Percentiles rank a stretch among this genome's conserved stretches.
Conservation (phyloP, 2,797 vertebrate species). For the Protonibea diacanthus region DNA sequence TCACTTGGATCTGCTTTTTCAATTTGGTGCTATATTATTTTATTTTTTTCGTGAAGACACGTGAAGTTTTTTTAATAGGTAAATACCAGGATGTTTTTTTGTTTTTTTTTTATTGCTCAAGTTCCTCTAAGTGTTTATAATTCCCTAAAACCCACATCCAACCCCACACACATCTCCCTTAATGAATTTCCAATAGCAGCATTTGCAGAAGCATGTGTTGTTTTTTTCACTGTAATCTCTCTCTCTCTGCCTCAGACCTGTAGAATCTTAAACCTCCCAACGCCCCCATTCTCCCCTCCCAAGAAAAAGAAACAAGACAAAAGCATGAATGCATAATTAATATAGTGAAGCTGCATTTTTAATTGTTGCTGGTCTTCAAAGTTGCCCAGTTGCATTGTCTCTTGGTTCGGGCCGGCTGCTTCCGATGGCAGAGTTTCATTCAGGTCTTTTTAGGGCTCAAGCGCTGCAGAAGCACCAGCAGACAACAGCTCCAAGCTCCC, state of each 20-base stretch:
- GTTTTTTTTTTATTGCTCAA: neutral
- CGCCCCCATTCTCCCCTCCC: constrained; percentile 32
- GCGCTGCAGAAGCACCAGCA: constrained; percentile 78
- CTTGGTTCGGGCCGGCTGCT: constrained; percentile 79
- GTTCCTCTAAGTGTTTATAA: constrained; percentile 25
- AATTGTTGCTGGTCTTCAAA: constrained; percentile 85
- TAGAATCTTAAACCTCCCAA: constrained; percentile 65
- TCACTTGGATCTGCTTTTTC: constrained; percentile 35
- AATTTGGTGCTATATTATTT: constrained; percentile 14
- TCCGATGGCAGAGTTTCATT: constrained; percentile 83
- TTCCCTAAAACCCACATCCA: constrained; percentile 21
- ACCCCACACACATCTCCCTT: constrained; percentile 13
- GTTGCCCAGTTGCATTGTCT: constrained; percentile 80
- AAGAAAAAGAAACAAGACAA: constrained; percentile 61
- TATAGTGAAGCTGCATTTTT: constrained; percentile 79
- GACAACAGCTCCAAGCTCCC: constrained; percentile 82
- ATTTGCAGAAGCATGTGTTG: constrained; percentile 34
- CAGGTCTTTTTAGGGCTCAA: constrained; percentile 65
- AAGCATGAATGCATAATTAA: constrained; percentile 83
- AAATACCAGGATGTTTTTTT: neutral
- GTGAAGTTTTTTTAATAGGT: constrained; percentile 19
- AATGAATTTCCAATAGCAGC: constrained; percentile 40
- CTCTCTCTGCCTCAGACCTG: constrained; percentile 55
- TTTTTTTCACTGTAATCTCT: constrained; percentile 64
- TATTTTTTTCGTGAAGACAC: constrained; percentile 5